Evolutionary conservation across 2,113 vertebrate genomes (phyloP), one percentile per base, ranked within the genome.

Genomic region (Addax nasomaculatus): DNA sequence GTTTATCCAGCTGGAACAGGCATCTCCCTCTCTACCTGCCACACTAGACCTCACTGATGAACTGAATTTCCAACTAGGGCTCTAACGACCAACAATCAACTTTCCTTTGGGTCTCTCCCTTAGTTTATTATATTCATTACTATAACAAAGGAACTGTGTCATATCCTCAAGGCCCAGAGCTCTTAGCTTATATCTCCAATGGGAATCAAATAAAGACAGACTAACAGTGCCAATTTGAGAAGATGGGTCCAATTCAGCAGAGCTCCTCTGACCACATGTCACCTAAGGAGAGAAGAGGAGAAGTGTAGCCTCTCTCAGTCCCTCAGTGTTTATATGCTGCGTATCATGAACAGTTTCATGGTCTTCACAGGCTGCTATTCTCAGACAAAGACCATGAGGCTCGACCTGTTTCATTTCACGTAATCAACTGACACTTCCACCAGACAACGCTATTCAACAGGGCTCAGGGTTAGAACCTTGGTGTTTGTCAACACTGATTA

Each of bases 51-150:
- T 95, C 47, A 86, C 93, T 96, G 81, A 95, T 95, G 78, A 95
- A 97, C 8, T 93, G n/a, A 91, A 97, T 97, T 97, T 98, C 91
- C 81, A 97, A 57, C 87, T 88, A 89, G 64, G 85, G 90, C 78
- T 97, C 94, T 86, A 96, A 95, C 0, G 1, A 96, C 90, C 96
- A 98, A 97, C 76, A 97, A 95, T 96, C 93, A 97, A 76, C 89
- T 97, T 98, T 95, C 96, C 95, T 95, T 95, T 95, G 94, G 94
- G 70, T 84, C 58, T 86, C 95, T 96, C 84, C 83, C 85, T 97
- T 97, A 97, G 97, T 96, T 97, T 97, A 96, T 92, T 94, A 96
- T 96, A 97, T 95, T 97, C 97, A 97, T 97, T 98, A 98, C 93
- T 95, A 13, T 97, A 98, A 93, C 97, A 98, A 97, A 97, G 86